Evolutionary conservation across 2,797 vertebrate genomes (phyloP).

Genomic region (Melanotaenia nigrans): DNA sequence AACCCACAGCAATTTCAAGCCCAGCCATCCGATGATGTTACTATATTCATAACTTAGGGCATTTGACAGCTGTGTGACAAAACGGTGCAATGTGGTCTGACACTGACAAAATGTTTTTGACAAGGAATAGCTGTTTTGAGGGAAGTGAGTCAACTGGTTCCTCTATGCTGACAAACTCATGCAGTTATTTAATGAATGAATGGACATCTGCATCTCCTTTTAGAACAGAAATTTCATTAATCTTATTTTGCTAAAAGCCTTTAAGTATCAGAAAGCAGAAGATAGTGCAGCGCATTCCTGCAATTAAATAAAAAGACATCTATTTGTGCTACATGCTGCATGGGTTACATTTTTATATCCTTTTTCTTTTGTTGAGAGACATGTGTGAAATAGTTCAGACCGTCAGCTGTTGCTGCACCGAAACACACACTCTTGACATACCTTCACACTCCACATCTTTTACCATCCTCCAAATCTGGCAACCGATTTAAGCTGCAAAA

Average conservation of each 20-base stretch:
- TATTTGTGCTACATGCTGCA: too few species aligned
- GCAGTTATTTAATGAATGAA: background rate
- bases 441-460: background rate
- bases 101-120: slow-evolving; percentile 56
- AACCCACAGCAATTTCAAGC: slow-evolving; percentile 18
- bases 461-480: background rate
- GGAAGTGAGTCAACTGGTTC: slow-evolving; percentile 7
- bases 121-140: slow-evolving; percentile 41
- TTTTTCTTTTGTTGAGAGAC: too few species aligned
- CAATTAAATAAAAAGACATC: too few species aligned
- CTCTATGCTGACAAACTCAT: slow-evolving; percentile 14
- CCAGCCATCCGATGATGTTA: slow-evolving; percentile 16
- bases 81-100: slow-evolving; percentile 50
- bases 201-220: background rate
- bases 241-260: background rate
- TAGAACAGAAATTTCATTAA: background rate
- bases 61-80: slow-evolving; percentile 57
- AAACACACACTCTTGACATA: slow-evolving; percentile 1
- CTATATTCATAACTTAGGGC: slow-evolving; percentile 30
- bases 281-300: too few species aligned
- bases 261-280: too few species aligned
- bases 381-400: background rate
- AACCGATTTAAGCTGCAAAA: slow-evolving; percentile 4
- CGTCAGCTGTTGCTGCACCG: background rate
- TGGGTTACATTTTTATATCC: too few species aligned